Evolutionary conservation across 2,888 invertebrate genomes (phyloP).

Genomic region (Dorcus hopei): DNA sequence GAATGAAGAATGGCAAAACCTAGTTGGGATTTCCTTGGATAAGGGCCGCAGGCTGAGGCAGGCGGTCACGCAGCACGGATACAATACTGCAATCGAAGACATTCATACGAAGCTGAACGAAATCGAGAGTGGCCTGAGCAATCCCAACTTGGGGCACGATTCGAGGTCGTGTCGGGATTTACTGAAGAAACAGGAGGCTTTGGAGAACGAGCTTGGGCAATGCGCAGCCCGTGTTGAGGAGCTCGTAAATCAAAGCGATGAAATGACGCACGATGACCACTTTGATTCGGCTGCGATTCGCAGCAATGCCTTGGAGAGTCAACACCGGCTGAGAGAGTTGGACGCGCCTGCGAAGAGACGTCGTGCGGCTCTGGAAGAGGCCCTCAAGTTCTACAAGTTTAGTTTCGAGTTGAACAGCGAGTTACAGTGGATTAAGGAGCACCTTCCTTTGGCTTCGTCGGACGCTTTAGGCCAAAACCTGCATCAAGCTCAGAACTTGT

Average conservation of each 20-base stretch:
- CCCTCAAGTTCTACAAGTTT: slow-evolving; percentile 85
- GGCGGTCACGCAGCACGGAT: slow-evolving; percentile 79
- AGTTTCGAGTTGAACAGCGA: slow-evolving; percentile 90
- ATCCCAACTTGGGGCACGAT: slow-evolving; percentile 83
- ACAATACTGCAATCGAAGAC: slow-evolving; percentile 81
- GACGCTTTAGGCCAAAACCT: slow-evolving; percentile 77
- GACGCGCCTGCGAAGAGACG: slow-evolving; percentile 69
- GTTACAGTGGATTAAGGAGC: slow-evolving; percentile 93
- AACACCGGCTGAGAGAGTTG: slow-evolving; percentile 67
- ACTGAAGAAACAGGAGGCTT: slow-evolving; percentile 81
- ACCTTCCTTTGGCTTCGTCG: slow-evolving; percentile 72
- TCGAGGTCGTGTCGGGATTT: slow-evolving; percentile 88
- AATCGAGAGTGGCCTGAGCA: slow-evolving; percentile 73
- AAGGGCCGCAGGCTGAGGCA: slow-evolving; percentile 73
- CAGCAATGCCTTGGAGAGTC: slow-evolving; percentile 71
- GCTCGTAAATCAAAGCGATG: slow-evolving; percentile 76
- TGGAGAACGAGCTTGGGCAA: slow-evolving; percentile 83
- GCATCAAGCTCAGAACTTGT: slow-evolving; percentile 85
- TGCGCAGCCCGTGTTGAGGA: slow-evolving; percentile 80
- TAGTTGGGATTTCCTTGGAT: slow-evolving; percentile 64
- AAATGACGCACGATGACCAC: slow-evolving; percentile 91
- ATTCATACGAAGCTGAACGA: slow-evolving; percentile 84
- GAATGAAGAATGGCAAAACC: slow-evolving; percentile 74
- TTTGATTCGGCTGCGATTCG: slow-evolving; percentile 89
- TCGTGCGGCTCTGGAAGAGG: slow-evolving; percentile 77